Conservation (phyloP, 2,888 invertebrate genomes). For the Polyommatus icarus region DNA sequence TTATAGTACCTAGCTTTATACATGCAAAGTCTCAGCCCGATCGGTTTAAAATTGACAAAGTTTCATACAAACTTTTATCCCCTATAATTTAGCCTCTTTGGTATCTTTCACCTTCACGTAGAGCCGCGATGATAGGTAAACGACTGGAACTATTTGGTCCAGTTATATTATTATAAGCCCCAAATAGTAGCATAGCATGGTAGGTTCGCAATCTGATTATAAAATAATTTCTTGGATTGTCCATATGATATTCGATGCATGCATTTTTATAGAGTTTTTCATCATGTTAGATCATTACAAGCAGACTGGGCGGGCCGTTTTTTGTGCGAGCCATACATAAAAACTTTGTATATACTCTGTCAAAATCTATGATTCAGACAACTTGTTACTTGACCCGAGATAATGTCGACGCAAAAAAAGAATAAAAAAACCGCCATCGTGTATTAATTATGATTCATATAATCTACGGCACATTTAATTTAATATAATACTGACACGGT, state of each 20-base stretch:
- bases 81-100: too few species aligned
- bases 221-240: too few species aligned
- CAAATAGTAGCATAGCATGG: too few species aligned
- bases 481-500: constrained; percentile 39
- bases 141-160: too few species aligned
- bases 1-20: too few species aligned
- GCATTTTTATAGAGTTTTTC: background rate
- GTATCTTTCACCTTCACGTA: too few species aligned
- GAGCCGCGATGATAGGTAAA: too few species aligned
- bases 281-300: background rate
- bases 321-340: background rate
- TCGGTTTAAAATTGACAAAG: too few species aligned
- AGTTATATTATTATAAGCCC: too few species aligned
- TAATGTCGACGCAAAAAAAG: constrained; percentile 31
- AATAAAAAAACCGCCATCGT: constrained; percentile 13
- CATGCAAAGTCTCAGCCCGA: too few species aligned
- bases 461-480: constrained; percentile 37
- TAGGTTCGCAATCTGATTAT: too few species aligned
- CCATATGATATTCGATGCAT: background rate
- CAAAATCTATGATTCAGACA: constrained; percentile 25
- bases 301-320: background rate
- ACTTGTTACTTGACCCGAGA: constrained; percentile 24
- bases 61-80: too few species aligned
- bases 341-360: constrained; percentile 18
- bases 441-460: constrained; percentile 34